Percentiles rank a stretch among this genome's conserved stretches.
These are phyloP conservation scores for Erannis defoliaria DNA, from an alignment of 2,888 invertebrate species.

Conservation along the genomic window DNA sequence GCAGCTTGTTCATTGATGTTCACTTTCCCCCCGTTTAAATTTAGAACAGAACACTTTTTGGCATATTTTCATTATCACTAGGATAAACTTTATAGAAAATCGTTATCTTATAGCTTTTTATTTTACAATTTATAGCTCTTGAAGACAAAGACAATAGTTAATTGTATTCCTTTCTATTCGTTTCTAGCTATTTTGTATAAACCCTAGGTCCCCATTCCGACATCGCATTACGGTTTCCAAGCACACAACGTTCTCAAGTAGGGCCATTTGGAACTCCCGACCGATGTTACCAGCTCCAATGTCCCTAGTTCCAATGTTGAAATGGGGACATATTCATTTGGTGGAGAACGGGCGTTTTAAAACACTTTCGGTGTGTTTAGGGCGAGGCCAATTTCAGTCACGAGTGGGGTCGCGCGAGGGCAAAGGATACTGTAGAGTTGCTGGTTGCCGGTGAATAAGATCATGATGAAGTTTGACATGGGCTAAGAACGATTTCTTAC, in stretches of 20 bases:
- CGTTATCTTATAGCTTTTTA: too few species aligned
- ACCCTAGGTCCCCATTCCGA: constrained; percentile 23
- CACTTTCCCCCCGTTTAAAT: too few species aligned
- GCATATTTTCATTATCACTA: too few species aligned
- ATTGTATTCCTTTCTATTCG: not conserved
- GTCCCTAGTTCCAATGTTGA: constrained; percentile 52
- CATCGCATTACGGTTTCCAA: constrained; percentile 38
- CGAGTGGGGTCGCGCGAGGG: constrained; percentile 45
- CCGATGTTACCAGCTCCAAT: constrained; percentile 44
- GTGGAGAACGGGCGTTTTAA: constrained; percentile 65
- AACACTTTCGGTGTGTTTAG: constrained; percentile 76
- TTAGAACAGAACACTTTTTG: too few species aligned
- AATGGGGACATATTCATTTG: constrained; percentile 61
- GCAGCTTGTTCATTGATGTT: too few species aligned
- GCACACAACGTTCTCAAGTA: constrained; percentile 42
- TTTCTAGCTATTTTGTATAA: constrained; percentile 2
- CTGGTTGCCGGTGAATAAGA: too few species aligned
- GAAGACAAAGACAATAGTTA: not conserved
- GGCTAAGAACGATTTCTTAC: too few species aligned
- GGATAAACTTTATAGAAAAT: too few species aligned
- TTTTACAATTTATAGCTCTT: too few species aligned
- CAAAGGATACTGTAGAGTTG: not conserved
- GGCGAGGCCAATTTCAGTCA: constrained; percentile 51
- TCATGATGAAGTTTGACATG: not conserved
- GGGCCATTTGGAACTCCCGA: constrained; percentile 41